Conservation (phyloP, 2,113 vertebrate species). For the Psammodynastes pulverulentus region DNA sequence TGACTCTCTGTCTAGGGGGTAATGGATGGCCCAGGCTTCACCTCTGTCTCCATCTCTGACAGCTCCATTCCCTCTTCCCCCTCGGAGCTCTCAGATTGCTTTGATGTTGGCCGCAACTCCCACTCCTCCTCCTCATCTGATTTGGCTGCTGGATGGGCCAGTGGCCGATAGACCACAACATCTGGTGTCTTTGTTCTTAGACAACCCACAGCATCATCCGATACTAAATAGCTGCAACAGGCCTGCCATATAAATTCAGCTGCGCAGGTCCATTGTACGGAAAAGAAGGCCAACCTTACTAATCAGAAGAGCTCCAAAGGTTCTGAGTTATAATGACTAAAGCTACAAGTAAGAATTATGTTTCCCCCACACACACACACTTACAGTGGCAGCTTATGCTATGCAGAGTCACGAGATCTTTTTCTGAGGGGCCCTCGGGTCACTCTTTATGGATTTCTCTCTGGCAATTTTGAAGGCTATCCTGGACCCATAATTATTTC, state of each 20-base stretch:
- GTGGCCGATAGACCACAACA: too few species aligned
- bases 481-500: conserved; percentile 27
- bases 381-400: conserved; percentile 16
- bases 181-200: neutral
- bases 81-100: too few species aligned
- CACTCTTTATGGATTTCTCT: conserved; percentile 2
- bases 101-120: too few species aligned
- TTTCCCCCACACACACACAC: neutral
- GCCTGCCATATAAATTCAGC: conserved; percentile 10
- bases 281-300: neutral
- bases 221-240: neutral
- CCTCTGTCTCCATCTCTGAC: too few species aligned
- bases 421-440: neutral
- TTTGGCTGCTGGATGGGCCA: too few species aligned
- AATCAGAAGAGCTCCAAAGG: conserved; percentile 2
- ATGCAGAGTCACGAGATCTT: neutral
- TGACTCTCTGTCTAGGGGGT: too few species aligned
- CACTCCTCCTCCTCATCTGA: too few species aligned
- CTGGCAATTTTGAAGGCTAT: conserved; percentile 35
- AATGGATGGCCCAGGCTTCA: too few species aligned
- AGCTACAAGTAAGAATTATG: conserved; percentile 33
- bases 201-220: neutral
- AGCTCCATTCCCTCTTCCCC: too few species aligned
- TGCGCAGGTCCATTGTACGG: neutral
- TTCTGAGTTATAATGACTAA: conserved; percentile 11